phyloP scores from a whole-genome alignment of 2,797 vertebrate genomes.

The Brachyalestes nurse region DNA sequence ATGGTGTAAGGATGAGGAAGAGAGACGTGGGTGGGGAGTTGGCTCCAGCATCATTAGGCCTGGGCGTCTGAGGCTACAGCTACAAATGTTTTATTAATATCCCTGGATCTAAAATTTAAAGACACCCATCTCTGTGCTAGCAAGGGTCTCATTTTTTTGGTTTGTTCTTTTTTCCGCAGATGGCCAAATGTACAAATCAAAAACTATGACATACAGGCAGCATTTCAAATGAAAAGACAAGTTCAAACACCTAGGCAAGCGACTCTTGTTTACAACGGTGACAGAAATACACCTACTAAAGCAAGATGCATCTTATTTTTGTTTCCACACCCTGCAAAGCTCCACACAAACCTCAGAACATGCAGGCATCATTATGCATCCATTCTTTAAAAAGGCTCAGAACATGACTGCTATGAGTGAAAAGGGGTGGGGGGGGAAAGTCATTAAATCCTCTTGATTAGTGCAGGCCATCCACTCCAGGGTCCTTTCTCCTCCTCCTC shows the following conservation, averaged over 20 bases:
- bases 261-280: background rate
- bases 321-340: background rate
- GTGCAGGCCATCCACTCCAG: constrained; percentile 29
- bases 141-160: no score
- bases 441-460: constrained; percentile 22
- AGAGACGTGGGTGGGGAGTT: no score
- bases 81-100: no score
- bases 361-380: no score
- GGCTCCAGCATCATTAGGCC: no score
- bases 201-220: no score
- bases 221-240: background rate
- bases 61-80: no score
- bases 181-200: no score
- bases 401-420: background rate
- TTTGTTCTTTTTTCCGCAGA: no score
- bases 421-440: background rate
- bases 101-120: no score
- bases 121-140: no score
- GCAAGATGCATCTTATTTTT: background rate
- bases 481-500: background rate
- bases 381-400: background rate
- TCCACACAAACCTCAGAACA: background rate
- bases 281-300: background rate
- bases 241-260: background rate
- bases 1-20: no score